Evolutionary conservation across 2,113 vertebrate species (phyloP).

Genomic region (Cromileptes altivelis): DNA sequence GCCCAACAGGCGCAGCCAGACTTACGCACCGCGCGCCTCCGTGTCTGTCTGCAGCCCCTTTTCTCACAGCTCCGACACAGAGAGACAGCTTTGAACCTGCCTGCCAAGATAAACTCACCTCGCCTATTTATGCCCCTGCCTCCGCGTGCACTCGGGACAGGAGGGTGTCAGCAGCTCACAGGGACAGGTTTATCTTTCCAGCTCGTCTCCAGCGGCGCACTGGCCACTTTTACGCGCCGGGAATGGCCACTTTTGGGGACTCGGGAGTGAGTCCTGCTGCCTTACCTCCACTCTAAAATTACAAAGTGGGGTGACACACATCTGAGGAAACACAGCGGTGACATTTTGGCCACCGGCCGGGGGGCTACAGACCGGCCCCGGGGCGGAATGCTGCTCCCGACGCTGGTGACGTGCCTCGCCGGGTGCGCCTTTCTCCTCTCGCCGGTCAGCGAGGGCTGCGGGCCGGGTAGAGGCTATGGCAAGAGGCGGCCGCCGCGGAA

Average conservation of each 20-base stretch:
- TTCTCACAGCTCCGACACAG: conserved; percentile 78
- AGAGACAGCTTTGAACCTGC: conserved; percentile 81
- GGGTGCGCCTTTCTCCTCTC: conserved; percentile 88
- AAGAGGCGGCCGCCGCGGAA: conserved; percentile 92
- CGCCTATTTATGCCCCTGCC: conserved; percentile 90
- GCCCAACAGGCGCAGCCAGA: conserved; percentile 74
- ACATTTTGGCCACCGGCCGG: conserved; percentile 60
- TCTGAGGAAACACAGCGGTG: conserved; percentile 27
- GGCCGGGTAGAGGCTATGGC: conserved; percentile 94
- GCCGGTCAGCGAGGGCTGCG: conserved; percentile 88
- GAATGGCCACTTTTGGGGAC: conserved; percentile 82
- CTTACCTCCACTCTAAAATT: conserved; percentile 65
- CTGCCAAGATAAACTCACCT: conserved; percentile 92
- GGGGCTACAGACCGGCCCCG: conserved; percentile 52
- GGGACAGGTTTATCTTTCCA: conserved; percentile 31
- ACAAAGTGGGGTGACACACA: conserved; percentile 25
- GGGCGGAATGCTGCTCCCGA: conserved; percentile 88
- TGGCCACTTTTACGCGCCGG: conserved; percentile 82
- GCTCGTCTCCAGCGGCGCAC: conserved; percentile 71
- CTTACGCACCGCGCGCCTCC: conserved; percentile 73
- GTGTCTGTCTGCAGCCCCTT: conserved; percentile 76
- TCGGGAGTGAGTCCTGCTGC: conserved; percentile 73
- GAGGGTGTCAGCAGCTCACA: conserved; percentile 69
- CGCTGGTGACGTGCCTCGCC: conserved; percentile 84
- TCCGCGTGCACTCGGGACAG: conserved; percentile 74